These are phyloP conservation scores for Kradibia gibbosae DNA, from an alignment of 1,140 invertebrate species.

Conservation along the genomic window DNA sequence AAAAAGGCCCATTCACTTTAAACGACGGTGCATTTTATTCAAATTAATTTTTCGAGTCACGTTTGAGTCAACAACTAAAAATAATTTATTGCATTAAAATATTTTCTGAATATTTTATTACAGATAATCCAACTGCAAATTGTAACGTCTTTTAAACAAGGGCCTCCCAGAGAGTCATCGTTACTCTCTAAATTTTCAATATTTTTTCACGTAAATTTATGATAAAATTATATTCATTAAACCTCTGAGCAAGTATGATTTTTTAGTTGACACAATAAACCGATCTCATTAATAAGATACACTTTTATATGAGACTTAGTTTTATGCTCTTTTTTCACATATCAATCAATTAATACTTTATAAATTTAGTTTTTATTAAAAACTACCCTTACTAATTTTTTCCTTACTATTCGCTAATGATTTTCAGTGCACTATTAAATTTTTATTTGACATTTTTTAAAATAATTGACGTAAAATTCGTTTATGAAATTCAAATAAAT, in stretches of 20 bases:
- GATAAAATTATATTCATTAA: background rate
- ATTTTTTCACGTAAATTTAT: background rate
- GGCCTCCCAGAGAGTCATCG: background rate
- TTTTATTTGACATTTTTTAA: too few species aligned
- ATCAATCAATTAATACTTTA: too few species aligned
- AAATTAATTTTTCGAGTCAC: background rate
- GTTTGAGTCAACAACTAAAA: background rate
- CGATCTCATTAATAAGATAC: background rate
- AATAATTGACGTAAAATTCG: too few species aligned
- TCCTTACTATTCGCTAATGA: too few species aligned
- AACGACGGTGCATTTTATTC: background rate
- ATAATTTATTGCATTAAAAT: background rate
- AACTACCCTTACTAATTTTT: too few species aligned
- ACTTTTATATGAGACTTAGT: too few species aligned
- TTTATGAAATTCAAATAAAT: background rate
- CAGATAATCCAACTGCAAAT: background rate
- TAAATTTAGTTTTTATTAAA: too few species aligned
- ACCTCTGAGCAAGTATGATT: background rate
- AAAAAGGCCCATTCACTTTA: background rate
- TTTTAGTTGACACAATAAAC: background rate
- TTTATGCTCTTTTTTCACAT: too few species aligned
- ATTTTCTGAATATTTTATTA: conserved; percentile 3
- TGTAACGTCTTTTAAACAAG: background rate
- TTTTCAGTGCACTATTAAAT: too few species aligned
- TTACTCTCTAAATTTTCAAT: background rate